phyloP scores from a whole-genome alignment of 2,888 invertebrate species.

The Sialis fuliginosa region DNA sequence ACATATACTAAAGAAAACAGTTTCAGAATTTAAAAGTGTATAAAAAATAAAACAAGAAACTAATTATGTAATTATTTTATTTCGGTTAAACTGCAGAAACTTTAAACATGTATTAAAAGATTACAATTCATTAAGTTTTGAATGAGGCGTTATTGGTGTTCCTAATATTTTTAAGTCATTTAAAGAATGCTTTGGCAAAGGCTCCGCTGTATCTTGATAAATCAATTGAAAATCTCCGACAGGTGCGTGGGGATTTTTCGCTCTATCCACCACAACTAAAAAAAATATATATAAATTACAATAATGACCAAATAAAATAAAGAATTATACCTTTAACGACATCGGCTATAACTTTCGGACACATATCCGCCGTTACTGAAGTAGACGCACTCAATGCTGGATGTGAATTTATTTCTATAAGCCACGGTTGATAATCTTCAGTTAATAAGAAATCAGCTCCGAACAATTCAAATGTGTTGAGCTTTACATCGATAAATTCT shows the following conservation, averaged over 20 bases:
- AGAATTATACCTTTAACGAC: constrained; percentile 56
- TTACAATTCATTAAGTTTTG: no score
- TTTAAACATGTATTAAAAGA: no score
- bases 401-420: constrained; percentile 84
- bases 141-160: not conserved
- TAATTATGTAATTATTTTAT: no score
- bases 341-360: constrained; percentile 65
- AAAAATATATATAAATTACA: constrained; percentile 14
- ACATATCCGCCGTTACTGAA: constrained; percentile 64
- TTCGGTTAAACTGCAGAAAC: no score
- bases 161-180: constrained; percentile 1
- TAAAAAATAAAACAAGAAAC: no score
- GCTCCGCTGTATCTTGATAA: constrained; percentile 14
- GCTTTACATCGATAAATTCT: constrained; percentile 45
- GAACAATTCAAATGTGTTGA: constrained; percentile 73
- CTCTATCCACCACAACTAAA: constrained; percentile 35
- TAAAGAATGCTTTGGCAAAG: not conserved
- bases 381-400: constrained; percentile 73
- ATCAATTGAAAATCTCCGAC: constrained; percentile 39
- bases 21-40: no score
- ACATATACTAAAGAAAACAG: no score
- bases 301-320: not conserved
- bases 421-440: constrained; percentile 68
- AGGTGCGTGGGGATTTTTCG: constrained; percentile 22
- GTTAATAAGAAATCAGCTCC: constrained; percentile 87